Percentiles rank a stretch among this genome's conserved stretches.
Evolutionary conservation across 2,888 invertebrate species (phyloP).

Genomic region (Neoitamus cyanurus): DNA sequence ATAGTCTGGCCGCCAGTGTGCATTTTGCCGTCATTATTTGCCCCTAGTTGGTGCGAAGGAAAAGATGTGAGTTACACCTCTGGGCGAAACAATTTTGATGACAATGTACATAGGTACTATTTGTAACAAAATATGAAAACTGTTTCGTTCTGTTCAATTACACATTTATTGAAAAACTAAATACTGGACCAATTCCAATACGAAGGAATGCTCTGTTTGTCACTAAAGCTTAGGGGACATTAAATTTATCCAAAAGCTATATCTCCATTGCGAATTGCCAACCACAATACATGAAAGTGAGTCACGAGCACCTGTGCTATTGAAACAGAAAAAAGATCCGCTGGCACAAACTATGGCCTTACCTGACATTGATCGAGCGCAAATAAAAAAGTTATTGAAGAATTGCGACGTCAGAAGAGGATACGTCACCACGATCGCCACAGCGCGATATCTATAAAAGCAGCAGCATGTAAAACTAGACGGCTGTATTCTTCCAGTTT

Average conservation of each 20-base stretch:
- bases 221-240: not conserved
- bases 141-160: too few relatives aligned
- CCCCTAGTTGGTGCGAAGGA: too few relatives aligned
- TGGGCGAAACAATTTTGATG: too few relatives aligned
- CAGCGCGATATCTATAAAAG: not conserved
- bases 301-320: constrained; percentile 44
- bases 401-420: not conserved
- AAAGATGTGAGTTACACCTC: too few relatives aligned
- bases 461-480: not conserved
- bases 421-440: constrained; percentile 7
- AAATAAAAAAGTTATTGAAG: constrained; percentile 28
- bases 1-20: too few relatives aligned
- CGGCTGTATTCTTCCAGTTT: constrained; percentile 8
- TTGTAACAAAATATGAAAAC: too few relatives aligned
- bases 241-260: not conserved
- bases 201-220: too few relatives aligned
- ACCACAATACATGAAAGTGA: not conserved
- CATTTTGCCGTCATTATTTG: too few relatives aligned
- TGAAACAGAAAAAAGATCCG: constrained; percentile 13
- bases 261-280: not conserved
- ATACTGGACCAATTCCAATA: too few relatives aligned
- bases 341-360: not conserved
- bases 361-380: constrained; percentile 25
- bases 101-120: too few relatives aligned
- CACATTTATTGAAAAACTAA: too few relatives aligned